Evolutionary conservation across 2,797 vertebrate genomes (phyloP).

Genomic region (Phrynocephalus guinanensis): DNA sequence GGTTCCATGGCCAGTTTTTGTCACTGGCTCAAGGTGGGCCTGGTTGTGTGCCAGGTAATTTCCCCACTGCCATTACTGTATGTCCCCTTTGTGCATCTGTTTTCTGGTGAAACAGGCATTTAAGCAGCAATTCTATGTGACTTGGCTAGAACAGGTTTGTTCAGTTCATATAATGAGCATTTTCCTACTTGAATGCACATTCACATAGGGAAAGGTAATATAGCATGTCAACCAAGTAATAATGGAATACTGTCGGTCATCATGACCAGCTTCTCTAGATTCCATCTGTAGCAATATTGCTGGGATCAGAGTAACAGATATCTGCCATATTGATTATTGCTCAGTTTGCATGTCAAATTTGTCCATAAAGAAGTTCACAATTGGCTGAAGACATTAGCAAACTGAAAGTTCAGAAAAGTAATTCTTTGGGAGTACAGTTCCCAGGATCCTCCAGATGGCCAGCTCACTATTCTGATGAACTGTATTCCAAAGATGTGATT

Average conservation of each 20-base stretch:
- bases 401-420: not conserved
- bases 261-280: not conserved
- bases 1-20: not conserved
- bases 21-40: not conserved
- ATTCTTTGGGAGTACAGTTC: too few relatives aligned
- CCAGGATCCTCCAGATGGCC: too few relatives aligned
- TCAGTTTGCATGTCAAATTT: not conserved
- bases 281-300: not conserved
- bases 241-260: not conserved
- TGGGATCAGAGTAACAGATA: not conserved
- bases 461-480: too few relatives aligned
- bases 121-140: not conserved
- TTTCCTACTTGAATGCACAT: too few relatives aligned
- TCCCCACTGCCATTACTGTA: not conserved
- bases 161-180: not conserved
- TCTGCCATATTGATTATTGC: not conserved
- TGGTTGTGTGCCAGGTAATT: slow-evolving; percentile 4
- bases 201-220: not conserved
- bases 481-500: too few relatives aligned
- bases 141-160: not conserved
- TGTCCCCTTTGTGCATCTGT: not conserved
- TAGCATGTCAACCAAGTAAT: not conserved
- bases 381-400: not conserved
- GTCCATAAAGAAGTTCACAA: not conserved
- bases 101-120: not conserved